A percentile compares a stretch with the other conserved stretches of the same genome.
These are phyloP conservation scores for Brachionus asplanchnoidis DNA, from an alignment of 1,140 invertebrate species.

Conservation along the genomic window DNA sequence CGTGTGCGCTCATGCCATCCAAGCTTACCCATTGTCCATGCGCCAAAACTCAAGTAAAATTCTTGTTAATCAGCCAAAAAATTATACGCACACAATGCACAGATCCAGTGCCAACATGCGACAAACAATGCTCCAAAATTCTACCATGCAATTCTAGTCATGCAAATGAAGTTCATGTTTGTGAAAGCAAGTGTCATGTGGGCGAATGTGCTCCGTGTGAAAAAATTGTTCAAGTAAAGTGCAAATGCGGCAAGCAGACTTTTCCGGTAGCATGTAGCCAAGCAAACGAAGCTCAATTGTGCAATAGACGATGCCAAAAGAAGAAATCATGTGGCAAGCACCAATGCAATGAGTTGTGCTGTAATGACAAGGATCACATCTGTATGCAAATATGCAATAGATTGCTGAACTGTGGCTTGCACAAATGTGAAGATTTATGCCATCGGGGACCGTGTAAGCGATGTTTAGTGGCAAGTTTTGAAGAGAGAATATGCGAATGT, in stretches of 20 bases:
- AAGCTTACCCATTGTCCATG: constrained; percentile 74
- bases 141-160: constrained; percentile 63
- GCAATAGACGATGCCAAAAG: constrained; percentile 81
- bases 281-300: constrained; percentile 55
- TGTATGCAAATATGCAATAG: constrained; percentile 77
- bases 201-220: constrained; percentile 74
- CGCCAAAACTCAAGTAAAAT: constrained; percentile 64
- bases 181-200: constrained; percentile 16
- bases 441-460: constrained; percentile 6
- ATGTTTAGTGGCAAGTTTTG: constrained; percentile 64
- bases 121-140: constrained; percentile 69
- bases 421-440: constrained; percentile 76
- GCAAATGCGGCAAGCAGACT: constrained; percentile 71
- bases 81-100: constrained; percentile 64
- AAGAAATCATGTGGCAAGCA: constrained; percentile 78
- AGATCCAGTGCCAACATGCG: constrained; percentile 80
- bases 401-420: constrained; percentile 73
- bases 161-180: constrained; percentile 31
- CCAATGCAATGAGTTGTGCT: constrained; percentile 76
- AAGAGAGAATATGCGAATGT: constrained; percentile 85
- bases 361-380: constrained; percentile 68
- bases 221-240: constrained; percentile 70
- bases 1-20: constrained; percentile 48
- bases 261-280: constrained; percentile 74
- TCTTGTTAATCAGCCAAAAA: constrained; percentile 47